Evolutionary conservation across 2,797 vertebrate species (phyloP).

Genomic region (Chelidonichthys spinosus): DNA sequence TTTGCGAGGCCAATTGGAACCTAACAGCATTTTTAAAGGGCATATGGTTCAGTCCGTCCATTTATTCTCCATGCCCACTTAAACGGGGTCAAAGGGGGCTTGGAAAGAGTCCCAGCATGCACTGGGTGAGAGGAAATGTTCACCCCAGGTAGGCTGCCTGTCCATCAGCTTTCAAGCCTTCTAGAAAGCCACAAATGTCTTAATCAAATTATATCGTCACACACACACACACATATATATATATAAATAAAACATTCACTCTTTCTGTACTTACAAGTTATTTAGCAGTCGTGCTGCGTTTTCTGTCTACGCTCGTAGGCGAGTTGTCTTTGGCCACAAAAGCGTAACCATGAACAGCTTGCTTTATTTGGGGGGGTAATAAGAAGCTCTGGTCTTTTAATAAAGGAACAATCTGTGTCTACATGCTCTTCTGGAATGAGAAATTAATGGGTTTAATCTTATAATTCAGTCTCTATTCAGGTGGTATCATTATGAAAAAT

Average conservation of each 20-base stretch:
- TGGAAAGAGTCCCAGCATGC: slow-evolving; percentile 25
- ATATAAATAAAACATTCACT: background rate
- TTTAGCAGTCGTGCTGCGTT: background rate
- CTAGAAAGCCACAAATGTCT: slow-evolving; percentile 1
- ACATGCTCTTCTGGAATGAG: too few relatives aligned
- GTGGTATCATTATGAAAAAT: too few relatives aligned
- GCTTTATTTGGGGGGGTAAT: slow-evolving; percentile 16
- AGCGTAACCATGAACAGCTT: background rate
- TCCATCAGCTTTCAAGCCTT: slow-evolving; percentile 28
- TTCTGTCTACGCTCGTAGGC: slow-evolving; percentile 3
- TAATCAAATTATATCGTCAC: too few relatives aligned
- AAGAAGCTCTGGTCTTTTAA: slow-evolving; percentile 10
- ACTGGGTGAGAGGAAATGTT: slow-evolving; percentile 19
- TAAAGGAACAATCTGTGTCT: slow-evolving; percentile 2
- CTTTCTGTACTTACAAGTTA: slow-evolving; percentile 3
- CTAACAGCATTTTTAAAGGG: slow-evolving; percentile 37
- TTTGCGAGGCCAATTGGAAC: slow-evolving; percentile 17
- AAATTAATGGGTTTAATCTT: too few relatives aligned
- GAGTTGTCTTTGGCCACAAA: background rate
- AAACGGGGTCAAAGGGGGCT: slow-evolving; percentile 7
- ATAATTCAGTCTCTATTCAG: too few relatives aligned
- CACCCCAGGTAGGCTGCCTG: slow-evolving; percentile 12
- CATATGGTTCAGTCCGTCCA: slow-evolving; percentile 23
- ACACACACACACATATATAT: background rate
- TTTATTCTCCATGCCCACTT: slow-evolving; percentile 32